Conservation (phyloP, 2,888 invertebrate genomes). For the Caenorhabditis sp. region DNA sequence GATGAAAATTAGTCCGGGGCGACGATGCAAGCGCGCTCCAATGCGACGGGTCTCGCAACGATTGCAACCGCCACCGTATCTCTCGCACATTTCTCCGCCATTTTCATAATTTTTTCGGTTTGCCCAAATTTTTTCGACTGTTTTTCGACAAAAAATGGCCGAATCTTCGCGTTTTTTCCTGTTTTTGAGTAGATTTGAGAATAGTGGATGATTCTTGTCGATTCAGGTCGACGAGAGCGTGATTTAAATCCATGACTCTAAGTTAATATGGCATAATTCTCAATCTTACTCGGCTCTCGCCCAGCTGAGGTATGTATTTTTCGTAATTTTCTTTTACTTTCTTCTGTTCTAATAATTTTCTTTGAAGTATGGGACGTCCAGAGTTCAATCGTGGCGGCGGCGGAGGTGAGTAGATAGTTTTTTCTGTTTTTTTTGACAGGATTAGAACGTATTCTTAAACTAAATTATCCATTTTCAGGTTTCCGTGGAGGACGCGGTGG, state of each 20-base stretch:
- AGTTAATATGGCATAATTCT: constrained; percentile 59
- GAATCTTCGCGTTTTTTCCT: constrained; percentile 34
- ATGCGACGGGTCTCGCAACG: constrained; percentile 56
- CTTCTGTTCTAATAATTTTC: constrained; percentile 13
- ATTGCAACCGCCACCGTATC: constrained; percentile 30
- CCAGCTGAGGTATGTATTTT: constrained; percentile 67
- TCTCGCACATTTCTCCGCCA: not conserved
- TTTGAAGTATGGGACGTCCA: constrained; percentile 77
- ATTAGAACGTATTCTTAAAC: no score
- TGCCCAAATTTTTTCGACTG: constrained; percentile 51
- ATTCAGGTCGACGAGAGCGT: constrained; percentile 47
- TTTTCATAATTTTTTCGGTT: constrained; percentile 37
- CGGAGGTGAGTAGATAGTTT: constrained; percentile 71
- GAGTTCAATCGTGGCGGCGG: constrained; percentile 76
- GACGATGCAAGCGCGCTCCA: constrained; percentile 44
- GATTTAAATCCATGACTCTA: constrained; percentile 66
- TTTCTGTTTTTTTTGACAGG: no score
- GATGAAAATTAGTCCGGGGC: not conserved
- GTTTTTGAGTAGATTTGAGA: constrained; percentile 66
- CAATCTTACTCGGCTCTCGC: constrained; percentile 65
- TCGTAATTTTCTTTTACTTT: constrained; percentile 16
- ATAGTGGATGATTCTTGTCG: constrained; percentile 65
- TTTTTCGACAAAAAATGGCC: constrained; percentile 34
- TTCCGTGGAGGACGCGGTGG: constrained; percentile 70
- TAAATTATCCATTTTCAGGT: no score